Percentiles rank a stretch among this genome's conserved stretches.
Conservation (phyloP, 2,888 invertebrate species). For the Pseudococcus viburni region DNA sequence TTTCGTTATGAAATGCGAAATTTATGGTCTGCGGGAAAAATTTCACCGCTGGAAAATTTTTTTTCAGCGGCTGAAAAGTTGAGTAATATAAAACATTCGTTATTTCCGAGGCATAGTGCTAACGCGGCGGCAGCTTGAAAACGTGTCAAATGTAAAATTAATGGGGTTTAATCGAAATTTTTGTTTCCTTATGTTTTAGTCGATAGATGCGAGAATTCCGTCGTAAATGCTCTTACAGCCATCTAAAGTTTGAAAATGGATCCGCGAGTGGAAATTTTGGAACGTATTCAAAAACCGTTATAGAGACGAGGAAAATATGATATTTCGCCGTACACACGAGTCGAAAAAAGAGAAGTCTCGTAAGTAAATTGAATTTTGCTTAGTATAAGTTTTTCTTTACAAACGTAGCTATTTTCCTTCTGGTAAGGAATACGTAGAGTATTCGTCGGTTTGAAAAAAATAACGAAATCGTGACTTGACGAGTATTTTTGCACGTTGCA, state of each 20-base stretch:
- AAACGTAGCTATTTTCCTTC: background rate
- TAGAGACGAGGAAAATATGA: background rate
- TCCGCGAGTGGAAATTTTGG: slow-evolving; percentile 2
- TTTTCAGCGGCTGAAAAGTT: background rate
- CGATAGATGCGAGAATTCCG: background rate
- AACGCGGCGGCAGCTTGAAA: background rate
- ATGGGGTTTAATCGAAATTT: slow-evolving; percentile 41
- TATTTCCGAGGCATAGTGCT: background rate
- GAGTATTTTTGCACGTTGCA: slow-evolving; percentile 43
- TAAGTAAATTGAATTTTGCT: slow-evolving; percentile 18
- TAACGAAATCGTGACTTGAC: slow-evolving; percentile 31
- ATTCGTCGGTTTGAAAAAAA: background rate
- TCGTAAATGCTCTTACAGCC: background rate
- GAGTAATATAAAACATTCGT: background rate
- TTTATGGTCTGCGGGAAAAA: background rate
- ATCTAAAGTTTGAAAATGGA: background rate
- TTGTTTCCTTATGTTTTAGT: slow-evolving; percentile 8
- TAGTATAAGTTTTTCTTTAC: background rate
- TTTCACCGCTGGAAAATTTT: background rate
- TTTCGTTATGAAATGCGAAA: background rate
- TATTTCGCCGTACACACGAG: background rate
- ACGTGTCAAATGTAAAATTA: slow-evolving; percentile 42
- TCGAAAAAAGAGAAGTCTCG: background rate
- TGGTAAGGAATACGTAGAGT: background rate
- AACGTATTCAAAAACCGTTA: slow-evolving; percentile 15